Conservation (phyloP, 2,797 vertebrate species). For the Eutrigla gurnardus region DNA sequence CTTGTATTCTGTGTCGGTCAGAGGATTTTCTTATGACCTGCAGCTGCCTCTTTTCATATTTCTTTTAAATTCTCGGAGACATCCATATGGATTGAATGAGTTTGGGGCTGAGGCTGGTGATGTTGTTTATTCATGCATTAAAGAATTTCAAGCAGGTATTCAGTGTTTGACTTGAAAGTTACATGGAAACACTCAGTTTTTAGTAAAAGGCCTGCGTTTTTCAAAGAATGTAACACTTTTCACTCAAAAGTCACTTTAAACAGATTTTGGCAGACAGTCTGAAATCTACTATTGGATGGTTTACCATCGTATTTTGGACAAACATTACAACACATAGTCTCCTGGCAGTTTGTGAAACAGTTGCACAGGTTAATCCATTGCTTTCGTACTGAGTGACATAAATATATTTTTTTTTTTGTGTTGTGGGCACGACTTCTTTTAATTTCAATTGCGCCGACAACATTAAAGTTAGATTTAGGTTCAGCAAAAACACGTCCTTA, state of each 20-base stretch:
- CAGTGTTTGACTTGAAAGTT: neutral
- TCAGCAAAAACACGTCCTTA: too few species aligned
- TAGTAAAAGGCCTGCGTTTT: neutral
- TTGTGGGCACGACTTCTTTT: too few species aligned
- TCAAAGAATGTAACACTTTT: neutral
- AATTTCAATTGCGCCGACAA: too few species aligned
- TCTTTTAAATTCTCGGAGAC: neutral
- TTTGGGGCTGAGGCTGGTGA: neutral
- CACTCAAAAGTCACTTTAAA: neutral
- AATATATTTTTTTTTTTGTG: too few species aligned
- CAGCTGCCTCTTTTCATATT: neutral
- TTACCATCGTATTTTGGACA: neutral
- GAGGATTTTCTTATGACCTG: neutral
- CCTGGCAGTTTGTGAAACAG: too few species aligned
- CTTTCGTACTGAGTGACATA: too few species aligned
- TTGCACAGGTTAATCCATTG: too few species aligned
- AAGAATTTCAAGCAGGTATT: neutral
- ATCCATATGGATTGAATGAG: neutral
- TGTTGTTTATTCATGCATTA: neutral
- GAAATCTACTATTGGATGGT: neutral
- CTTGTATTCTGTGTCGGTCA: neutral
- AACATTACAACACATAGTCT: too few species aligned
- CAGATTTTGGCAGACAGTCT: too few species aligned
- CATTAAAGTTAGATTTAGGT: too few species aligned
- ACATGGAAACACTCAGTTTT: neutral